Evolutionary conservation across 2,797 vertebrate species (phyloP), one percentile per base, ranked within the genome.

Genomic region (Petrocephalus schoutedeni): DNA sequence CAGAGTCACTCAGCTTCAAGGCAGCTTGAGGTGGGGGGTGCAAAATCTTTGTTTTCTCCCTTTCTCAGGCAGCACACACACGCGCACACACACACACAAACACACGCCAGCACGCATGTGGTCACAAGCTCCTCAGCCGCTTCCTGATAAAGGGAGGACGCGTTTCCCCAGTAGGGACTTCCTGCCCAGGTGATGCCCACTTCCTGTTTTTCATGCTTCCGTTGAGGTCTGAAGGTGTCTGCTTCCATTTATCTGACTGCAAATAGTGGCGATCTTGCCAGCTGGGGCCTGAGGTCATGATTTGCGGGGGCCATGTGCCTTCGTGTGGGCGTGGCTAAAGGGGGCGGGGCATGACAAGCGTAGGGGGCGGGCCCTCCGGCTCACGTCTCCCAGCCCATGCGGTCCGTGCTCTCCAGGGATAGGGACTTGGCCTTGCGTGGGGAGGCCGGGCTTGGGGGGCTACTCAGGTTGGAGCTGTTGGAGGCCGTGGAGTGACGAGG

Each of bases 391-490:
- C 98, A 99, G 92, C 94, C 96, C 94, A 97, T 96, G 0, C 97
- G 97, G 93, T 99, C 98, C 88, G 98, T 97, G 94, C 97, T 99
- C 97, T 99, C 98, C 94, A 99, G 92, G 64, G 98, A 98, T 91
- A 99, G 96, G 93, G 97, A 98, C 96, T 98, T 98, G 95, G 97
- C 97, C 95, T 99, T 99, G 94, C 97, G 97, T 85, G 98, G 98
- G 82, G 98, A 99, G 88, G 96, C 94, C 0, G 98, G 98, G 92
- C 98, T 99, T 41, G 98, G 98, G 2, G 98, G 98, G 93, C 98
- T 99, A 96, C 98, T 99, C 95, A 99, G 97, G 94, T 98, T 99
- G 93, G 98, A 99, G 93, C 98, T 99, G 96, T 98, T 99, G 7
- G 98, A 99, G 89, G 98, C 98, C 0, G 98, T 99, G 85, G 98